Conservation (phyloP, 2,797 vertebrate genomes). For the Macrochelys suwanniensis region DNA sequence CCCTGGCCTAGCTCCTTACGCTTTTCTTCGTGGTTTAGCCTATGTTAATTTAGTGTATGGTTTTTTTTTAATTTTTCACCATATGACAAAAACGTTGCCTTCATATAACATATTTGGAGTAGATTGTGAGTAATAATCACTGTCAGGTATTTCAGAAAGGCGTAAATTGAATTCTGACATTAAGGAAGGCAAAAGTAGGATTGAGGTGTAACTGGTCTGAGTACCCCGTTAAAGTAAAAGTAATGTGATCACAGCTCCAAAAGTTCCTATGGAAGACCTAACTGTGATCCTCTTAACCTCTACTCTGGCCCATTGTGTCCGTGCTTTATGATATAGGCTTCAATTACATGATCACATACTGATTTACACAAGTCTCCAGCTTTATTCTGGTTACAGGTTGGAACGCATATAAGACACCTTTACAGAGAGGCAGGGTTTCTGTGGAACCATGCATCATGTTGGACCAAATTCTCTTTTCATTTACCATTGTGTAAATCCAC, state of each 20-base stretch:
- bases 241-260: neutral
- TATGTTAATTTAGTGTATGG: neutral
- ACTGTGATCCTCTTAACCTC: neutral
- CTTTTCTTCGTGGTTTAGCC: neutral
- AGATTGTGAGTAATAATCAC: neutral
- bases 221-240: neutral
- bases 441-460: neutral
- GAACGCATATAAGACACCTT: neutral
- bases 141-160: neutral
- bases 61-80: neutral
- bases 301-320: neutral
- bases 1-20: neutral
- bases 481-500: neutral
- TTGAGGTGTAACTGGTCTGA: neutral
- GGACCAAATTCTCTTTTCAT: neutral
- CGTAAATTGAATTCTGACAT: conserved; percentile 1
- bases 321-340: neutral
- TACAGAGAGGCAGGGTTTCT: neutral
- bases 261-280: conserved; percentile 5
- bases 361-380: neutral
- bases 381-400: neutral
- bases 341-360: neutral
- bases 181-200: neutral
- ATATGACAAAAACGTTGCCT: neutral
- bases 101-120: neutral